Evolutionary conservation across 2,888 invertebrate genomes (phyloP), one percentile per base, ranked within the genome.

Genomic region (Nephrotoma appendiculata): DNA sequence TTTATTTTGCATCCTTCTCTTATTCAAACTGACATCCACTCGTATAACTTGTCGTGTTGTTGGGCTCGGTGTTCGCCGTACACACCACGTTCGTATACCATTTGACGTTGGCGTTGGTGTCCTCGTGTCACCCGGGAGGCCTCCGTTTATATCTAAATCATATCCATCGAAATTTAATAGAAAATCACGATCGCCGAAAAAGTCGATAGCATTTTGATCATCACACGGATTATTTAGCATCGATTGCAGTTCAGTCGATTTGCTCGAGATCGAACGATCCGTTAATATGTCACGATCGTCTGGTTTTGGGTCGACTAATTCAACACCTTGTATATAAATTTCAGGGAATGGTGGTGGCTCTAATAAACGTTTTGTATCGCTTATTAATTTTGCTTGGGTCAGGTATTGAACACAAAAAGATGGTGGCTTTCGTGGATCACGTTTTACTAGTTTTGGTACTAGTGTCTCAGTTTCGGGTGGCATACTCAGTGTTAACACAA

Each of bases 401-500:
- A 19, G 15, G 41, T 85, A 87, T 43, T 87, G 87, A 86, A 86
- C 83, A 71, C 87, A 87, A 42, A 87, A 87, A 11, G 87, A 42
- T 84, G 87, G 87, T 48, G 45, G 86, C 41, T 83, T 86, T 41
- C 86, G 85, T 0, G 83, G 87, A 12, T 86, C 84, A 4, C 87
- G 86, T 83, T 87, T 87, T 4, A 87, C 44, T 6, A n/a, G 15
- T 57, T 87, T 86, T 41, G 87, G 87, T 11, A 86, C 87, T 41
- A 87, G 45, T 15, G 87, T 87, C 83, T 86, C 15, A 5, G 86
- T 85, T 43, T 87, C 87, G 1, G 87, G 48, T 19, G 87, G 86
- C 41, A 87, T 86, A 84, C 57, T 86, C 12, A 87, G 57, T 84
- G 87, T 87, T n/a, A 87, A 9, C 1, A 87, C 57, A 5, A 87